Evolutionary conservation across 2,113 vertebrate genomes (phyloP).

Genomic region (Etia nguti): DNA sequence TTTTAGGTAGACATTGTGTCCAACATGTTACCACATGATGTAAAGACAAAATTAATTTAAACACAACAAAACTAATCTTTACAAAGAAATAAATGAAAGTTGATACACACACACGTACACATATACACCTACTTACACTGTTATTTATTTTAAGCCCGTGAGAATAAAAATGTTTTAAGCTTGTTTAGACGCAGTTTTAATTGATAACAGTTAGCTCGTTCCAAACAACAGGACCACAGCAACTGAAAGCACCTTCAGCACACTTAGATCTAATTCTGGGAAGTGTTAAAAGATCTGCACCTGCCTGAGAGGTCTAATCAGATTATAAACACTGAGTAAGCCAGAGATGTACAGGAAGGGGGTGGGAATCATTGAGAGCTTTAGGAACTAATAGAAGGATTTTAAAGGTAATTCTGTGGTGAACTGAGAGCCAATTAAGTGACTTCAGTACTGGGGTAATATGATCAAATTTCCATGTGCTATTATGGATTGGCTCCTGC

Average conservation of each 20-base stretch:
- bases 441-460: rapidly evolving
- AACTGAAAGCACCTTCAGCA: background rate
- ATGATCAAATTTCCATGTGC: background rate
- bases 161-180: background rate
- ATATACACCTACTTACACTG: background rate
- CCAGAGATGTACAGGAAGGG: background rate
- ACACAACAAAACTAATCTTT: background rate
- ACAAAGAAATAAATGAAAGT: background rate
- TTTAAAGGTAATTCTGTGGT: background rate
- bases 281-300: background rate
- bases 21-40: background rate
- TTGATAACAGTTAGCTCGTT: background rate
- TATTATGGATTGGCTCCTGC: rapidly evolving
- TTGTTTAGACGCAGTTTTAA: background rate
- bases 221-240: background rate
- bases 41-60: background rate
- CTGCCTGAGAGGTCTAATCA: background rate
- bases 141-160: background rate
- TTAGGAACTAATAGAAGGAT: background rate
- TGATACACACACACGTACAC: background rate
- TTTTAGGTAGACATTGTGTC: background rate
- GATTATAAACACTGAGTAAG: background rate
- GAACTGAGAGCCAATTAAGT: background rate
- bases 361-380: background rate
- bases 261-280: background rate